Base-by-base conservation (phyloP, 2,888 invertebrate species). In the Pogonocherus hispidulus region DNA sequence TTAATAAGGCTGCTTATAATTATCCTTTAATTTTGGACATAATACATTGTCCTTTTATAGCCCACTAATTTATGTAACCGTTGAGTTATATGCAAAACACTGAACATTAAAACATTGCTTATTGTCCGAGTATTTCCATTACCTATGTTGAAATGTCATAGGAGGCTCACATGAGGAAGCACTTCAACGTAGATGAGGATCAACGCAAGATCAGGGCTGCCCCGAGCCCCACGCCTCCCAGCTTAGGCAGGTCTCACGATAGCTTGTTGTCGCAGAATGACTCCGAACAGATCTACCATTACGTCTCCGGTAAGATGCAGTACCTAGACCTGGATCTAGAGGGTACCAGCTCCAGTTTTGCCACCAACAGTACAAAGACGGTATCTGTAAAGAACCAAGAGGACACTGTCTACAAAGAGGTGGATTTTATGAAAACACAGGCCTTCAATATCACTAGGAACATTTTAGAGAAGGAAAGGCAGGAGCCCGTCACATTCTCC, bases 361-460 rank as follows among this genome's bases (percentile, higher is more conserved):
- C 62, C 14, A 63, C 51, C 19, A 64, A 35, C 18, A 66, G 63
- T 60, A 67, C 67, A 37, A 73, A 71, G 47, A 65, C 57, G 6
- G 51, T 57, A 20, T 82, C 63, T 75, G 69, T 78, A 6, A 78
- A 79, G 75, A 80, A 84, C 62, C 72, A 75, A 23, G 78, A 72
- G 32, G 80, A 80, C 66, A 88, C 93, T 0, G 94, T 94, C 6
- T 97, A 97, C 85, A 95, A 96, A 84, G 94, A 94, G 1, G 96
- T 98, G 0, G 97, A 98, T 86, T 97, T 97, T 87, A 87, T 95
- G 59, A 97, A 96, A 87, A 98, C 97, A 0, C 93, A 95, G 83
- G 97, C 97, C 4, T 95, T 98, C 81, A 95, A 94, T 85, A 91
- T 93, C 69, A 96, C 94, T 37, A 89, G 93, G 59, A 92, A 93